Conservation (phyloP, 2,113 vertebrate species). For the Hippocampus comes region DNA sequence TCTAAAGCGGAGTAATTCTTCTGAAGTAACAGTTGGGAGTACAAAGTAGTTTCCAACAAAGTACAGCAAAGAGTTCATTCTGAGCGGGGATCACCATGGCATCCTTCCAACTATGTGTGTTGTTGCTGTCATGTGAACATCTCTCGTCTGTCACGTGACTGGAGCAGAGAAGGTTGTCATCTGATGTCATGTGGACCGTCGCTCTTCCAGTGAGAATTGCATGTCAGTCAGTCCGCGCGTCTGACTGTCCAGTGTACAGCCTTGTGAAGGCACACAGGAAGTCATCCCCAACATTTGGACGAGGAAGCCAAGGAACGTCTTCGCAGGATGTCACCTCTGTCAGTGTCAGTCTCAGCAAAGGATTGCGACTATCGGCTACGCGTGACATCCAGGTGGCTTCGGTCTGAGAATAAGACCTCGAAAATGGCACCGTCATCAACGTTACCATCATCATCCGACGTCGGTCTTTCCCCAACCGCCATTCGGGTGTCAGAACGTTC, state of each 20-base stretch:
- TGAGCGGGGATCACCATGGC: neutral
- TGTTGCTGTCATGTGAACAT: neutral
- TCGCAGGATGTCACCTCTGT: neutral
- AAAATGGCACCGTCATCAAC: neutral
- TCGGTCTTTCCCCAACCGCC: neutral
- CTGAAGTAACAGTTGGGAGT: neutral
- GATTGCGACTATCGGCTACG: neutral
- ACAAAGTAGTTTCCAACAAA: neutral
- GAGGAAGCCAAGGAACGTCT: neutral
- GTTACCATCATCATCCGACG: neutral
- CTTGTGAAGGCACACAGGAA: neutral
- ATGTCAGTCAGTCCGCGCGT: neutral
- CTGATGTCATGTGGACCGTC: neutral
- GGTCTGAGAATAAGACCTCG: neutral
- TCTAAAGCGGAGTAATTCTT: neutral
- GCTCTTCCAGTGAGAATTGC: neutral
- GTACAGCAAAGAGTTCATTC: neutral
- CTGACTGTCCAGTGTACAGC: neutral
- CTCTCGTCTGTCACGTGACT: neutral
- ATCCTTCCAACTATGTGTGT: neutral
- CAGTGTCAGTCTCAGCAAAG: neutral
- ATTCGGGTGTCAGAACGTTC: neutral
- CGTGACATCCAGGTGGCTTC: neutral
- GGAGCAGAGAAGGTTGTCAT: neutral
- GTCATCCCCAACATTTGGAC: neutral